phyloP scores from a whole-genome alignment of 2,888 invertebrate species.

The Spodoptera picta region DNA sequence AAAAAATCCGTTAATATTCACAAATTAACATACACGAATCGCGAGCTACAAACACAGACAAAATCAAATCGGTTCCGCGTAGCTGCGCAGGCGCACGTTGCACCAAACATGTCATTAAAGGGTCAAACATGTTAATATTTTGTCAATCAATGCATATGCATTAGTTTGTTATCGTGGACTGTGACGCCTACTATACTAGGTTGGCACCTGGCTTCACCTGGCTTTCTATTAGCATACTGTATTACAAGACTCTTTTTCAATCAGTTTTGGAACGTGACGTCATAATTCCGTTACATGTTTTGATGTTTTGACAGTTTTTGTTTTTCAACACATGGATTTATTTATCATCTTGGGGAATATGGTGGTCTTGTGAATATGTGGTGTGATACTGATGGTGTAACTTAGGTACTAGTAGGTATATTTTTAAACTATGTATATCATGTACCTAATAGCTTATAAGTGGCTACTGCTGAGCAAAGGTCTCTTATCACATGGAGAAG shows the following conservation, averaged over 20 bases:
- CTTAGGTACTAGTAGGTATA: too few species aligned
- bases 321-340: too few species aligned
- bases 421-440: too few species aligned
- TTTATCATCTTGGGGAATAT: too few species aligned
- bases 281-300: conserved; percentile 20
- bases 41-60: conserved; percentile 1
- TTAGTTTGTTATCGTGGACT: conserved; percentile 32
- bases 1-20: conserved; percentile 20
- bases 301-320: neutral
- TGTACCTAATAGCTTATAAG: too few species aligned
- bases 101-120: conserved; percentile 38
- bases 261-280: conserved; percentile 12
- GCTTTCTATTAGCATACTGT: conserved; percentile 23
- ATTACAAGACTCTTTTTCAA: conserved; percentile 14
- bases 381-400: too few species aligned
- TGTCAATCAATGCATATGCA: conserved; percentile 64
- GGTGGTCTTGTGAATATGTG: too few species aligned
- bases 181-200: conserved; percentile 36
- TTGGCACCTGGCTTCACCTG: conserved; percentile 47
- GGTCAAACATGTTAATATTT: conserved; percentile 63
- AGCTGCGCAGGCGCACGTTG: conserved; percentile 44
- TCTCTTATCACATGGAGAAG: too few species aligned
- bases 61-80: conserved; percentile 31
- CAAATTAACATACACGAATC: conserved; percentile 21
- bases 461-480: too few species aligned